phyloP scores from a whole-genome alignment of 1,140 invertebrate species.

The Drosophila nigrodunni region DNA sequence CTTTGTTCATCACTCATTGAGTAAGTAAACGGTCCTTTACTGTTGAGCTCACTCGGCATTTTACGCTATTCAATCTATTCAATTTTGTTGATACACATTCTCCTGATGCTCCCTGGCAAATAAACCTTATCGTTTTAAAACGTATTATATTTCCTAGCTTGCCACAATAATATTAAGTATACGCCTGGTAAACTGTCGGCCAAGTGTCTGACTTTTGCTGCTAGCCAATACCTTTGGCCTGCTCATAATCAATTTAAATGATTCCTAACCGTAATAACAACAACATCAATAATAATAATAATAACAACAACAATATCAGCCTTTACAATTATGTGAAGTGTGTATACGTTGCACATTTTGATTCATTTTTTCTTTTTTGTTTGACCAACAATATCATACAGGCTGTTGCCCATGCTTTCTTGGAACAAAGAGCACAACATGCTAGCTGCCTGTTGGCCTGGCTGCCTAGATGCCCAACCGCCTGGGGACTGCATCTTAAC shows the following conservation, averaged over 20 bases:
- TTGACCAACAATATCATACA: slow-evolving; percentile 24
- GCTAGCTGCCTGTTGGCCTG: slow-evolving; percentile 40
- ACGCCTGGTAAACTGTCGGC: slow-evolving; percentile 16
- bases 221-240: slow-evolving; percentile 9
- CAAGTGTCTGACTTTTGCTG: slow-evolving; percentile 13
- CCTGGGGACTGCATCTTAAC: slow-evolving; percentile 11
- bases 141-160: slow-evolving; percentile 35
- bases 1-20: too few relatives aligned
- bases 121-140: slow-evolving; percentile 33
- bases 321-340: slow-evolving; percentile 54
- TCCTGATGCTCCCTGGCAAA: slow-evolving; percentile 8
- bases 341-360: slow-evolving; percentile 52
- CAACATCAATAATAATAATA: slow-evolving; percentile 30
- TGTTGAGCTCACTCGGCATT: too few relatives aligned
- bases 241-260: slow-evolving; percentile 74
- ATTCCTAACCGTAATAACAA: slow-evolving; percentile 28
- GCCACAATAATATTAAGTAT: slow-evolving; percentile 33
- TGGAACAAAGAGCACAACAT: slow-evolving; percentile 63
- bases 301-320: slow-evolving; percentile 16
- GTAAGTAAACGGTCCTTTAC: too few relatives aligned
- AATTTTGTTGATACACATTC: neutral
- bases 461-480: slow-evolving; percentile 16
- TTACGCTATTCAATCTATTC: neutral
- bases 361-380: slow-evolving; percentile 17
- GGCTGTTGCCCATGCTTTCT: slow-evolving; percentile 30